Evolutionary conservation across 2,797 vertebrate genomes (phyloP), one percentile per base, ranked within the genome.

Genomic region (Odontamblyopus lacepedii): DNA sequence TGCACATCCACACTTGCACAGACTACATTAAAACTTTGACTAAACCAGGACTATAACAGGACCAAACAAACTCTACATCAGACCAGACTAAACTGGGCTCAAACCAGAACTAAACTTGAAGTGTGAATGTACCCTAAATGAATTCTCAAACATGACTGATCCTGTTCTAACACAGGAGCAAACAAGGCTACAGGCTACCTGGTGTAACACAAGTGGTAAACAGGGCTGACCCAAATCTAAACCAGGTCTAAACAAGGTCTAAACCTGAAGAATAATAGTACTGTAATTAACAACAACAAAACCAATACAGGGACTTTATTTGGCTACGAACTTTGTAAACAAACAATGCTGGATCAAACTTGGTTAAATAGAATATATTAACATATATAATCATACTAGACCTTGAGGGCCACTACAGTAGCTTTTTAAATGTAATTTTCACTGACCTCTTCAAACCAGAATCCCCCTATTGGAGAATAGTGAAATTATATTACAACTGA

Each of bases 341-440:
- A 57, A 57, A 13, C 23, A 11, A 57, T 57, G 23, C 55, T 26
- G 23, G 23, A 57, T 26, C 11, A 57, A 57, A 57, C 12, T 26
- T 4, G 12, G 4, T 26, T 57, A 12, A 9, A 23, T 26, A 56
- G 16, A 53, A 55, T 57, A 4, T 23, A 57, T 4, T 57, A 26
- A 57, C 23, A 4, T 27, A 13, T 26, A 11, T 57, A 57, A 26
- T 5, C 30, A 63, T 8, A 7, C 7, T 3, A 62, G 32, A 63
- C 11, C 44, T 23, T 64, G 35, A 26, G 5, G 26, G 44, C 35
- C 63, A 41, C 38, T 41, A 19, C 35, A 5, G 19, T 27, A 70
- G 65, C 65, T 66, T 41, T 41, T 74, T 77, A 63, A 80, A 74
- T 27, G 62, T 72, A 30, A 75, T 65, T n/a, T 44, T 59, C 60